These are phyloP conservation scores for Pammene aurita DNA, from an alignment of 2,888 invertebrate genomes.

Conservation along the genomic window DNA sequence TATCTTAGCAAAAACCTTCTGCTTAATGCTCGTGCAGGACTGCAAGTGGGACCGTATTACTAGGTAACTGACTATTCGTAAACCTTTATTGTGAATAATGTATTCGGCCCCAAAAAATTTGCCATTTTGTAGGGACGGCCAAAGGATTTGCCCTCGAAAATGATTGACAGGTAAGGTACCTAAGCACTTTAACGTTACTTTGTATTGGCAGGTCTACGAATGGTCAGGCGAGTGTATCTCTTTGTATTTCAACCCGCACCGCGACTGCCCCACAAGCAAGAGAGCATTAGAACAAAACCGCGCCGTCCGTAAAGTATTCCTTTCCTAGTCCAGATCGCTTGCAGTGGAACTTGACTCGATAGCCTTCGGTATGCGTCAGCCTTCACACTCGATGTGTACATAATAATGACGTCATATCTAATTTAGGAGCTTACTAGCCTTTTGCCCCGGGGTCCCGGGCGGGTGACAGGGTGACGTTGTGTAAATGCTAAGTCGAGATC, in stretches of 20 bases:
- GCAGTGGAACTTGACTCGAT: slow-evolving; percentile 10
- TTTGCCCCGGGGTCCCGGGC: slow-evolving; percentile 79
- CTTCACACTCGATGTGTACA: slow-evolving; percentile 66
- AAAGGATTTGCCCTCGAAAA: too few species aligned
- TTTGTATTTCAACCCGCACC: slow-evolving; percentile 37
- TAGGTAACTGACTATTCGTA: too few species aligned
- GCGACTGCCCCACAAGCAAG: slow-evolving; percentile 47
- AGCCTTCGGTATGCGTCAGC: slow-evolving; percentile 44
- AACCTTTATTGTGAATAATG: too few species aligned
- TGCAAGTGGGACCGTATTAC: too few species aligned
- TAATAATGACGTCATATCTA: slow-evolving; percentile 79
- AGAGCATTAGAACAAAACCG: slow-evolving; percentile 52
- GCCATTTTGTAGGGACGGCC: too few species aligned
- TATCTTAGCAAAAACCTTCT: too few species aligned
- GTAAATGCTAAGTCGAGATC: slow-evolving; percentile 77
- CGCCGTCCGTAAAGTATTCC: slow-evolving; percentile 67
- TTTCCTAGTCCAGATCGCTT: slow-evolving; percentile 42
- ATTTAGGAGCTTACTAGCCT: slow-evolving; percentile 82
- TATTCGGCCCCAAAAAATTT: too few species aligned
- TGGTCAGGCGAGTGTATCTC: background rate
- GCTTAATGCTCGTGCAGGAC: too few species aligned
- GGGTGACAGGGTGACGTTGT: slow-evolving; percentile 83
- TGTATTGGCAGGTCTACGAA: too few species aligned
- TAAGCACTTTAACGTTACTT: too few species aligned
- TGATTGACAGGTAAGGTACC: too few species aligned